Percentiles rank a stretch among this genome's conserved stretches.
phyloP scores from a whole-genome alignment of 2,797 vertebrate genomes.

The Decapterus maruadsi region DNA sequence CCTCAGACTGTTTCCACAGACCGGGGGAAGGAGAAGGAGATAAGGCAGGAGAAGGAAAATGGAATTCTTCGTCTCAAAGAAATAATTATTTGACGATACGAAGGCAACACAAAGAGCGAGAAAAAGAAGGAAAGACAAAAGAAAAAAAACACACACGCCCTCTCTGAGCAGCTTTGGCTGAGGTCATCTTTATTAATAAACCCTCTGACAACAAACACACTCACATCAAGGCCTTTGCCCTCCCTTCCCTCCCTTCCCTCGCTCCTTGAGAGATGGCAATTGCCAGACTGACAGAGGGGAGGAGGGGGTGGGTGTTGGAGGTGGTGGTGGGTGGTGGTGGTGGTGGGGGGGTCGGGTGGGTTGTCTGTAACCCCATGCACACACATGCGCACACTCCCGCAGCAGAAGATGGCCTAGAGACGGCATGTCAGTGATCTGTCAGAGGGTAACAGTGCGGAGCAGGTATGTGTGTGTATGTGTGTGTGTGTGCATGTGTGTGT shows the following conservation, averaged over 20 bases:
- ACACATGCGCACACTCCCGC: slow-evolving; percentile 17
- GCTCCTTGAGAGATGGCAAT: slow-evolving; percentile 76
- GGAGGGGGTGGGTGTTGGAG: slow-evolving; percentile 21
- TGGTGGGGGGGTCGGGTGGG: too few relatives aligned
- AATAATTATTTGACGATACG: slow-evolving; percentile 37
- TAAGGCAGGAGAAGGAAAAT: slow-evolving; percentile 24
- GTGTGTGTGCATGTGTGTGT: slow-evolving; percentile 10
- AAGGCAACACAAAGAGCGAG: slow-evolving; percentile 29
- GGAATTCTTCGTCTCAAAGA: slow-evolving; percentile 29
- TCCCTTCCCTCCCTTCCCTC: slow-evolving; percentile 58
- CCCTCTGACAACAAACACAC: slow-evolving; percentile 81
- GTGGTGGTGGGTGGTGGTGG: too few relatives aligned
- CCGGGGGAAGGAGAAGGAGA: slow-evolving; percentile 26
- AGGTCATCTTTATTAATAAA: slow-evolving; percentile 90
- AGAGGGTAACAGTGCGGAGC: slow-evolving; percentile 75
- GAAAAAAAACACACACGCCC: neutral
- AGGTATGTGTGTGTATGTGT: slow-evolving; percentile 54
- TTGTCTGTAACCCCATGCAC: neutral
- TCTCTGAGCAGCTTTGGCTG: slow-evolving; percentile 60
- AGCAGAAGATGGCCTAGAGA: slow-evolving; percentile 65
- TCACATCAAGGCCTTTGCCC: slow-evolving; percentile 68
- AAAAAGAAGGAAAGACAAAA: slow-evolving; percentile 6
- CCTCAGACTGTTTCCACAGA: slow-evolving; percentile 18
- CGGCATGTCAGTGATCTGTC: slow-evolving; percentile 80
- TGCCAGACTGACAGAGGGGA: slow-evolving; percentile 71